These are phyloP conservation scores for Serrognathus titanus DNA, from an alignment of 2,888 invertebrate species.

Conservation along the genomic window DNA sequence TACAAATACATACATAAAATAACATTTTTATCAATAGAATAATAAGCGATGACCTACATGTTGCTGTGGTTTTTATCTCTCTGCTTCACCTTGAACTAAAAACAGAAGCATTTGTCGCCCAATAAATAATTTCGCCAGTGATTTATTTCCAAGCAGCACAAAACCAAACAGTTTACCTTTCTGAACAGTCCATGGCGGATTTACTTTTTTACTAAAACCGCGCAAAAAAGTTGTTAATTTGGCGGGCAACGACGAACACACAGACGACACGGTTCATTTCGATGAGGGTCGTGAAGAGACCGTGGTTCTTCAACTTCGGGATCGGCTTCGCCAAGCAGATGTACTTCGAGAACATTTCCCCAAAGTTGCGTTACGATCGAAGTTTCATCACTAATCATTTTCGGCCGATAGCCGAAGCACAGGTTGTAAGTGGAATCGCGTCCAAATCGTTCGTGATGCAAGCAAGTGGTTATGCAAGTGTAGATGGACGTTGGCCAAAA, in stretches of 20 bases:
- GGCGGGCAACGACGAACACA: constrained; percentile 34
- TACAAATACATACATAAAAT: too few relatives aligned
- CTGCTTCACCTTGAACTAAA: too few relatives aligned
- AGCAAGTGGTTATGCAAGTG: background rate
- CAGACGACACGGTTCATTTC: constrained; percentile 39
- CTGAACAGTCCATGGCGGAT: too few relatives aligned
- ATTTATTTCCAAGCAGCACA: too few relatives aligned
- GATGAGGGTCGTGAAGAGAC: constrained; percentile 30
- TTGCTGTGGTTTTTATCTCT: too few relatives aligned
- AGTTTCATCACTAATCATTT: background rate
- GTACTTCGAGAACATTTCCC: constrained; percentile 28
- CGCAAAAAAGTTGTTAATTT: constrained; percentile 30
- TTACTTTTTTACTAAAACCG: constrained; percentile 3
- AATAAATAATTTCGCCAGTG: too few relatives aligned
- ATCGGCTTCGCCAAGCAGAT: constrained; percentile 24
- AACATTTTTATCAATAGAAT: too few relatives aligned
- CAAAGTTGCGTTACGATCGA: background rate
- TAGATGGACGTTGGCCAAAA: background rate
- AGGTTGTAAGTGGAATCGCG: too few relatives aligned
- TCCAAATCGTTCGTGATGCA: background rate
- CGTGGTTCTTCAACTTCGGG: constrained; percentile 11
- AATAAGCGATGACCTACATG: too few relatives aligned
- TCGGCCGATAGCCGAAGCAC: too few relatives aligned
- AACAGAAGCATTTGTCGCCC: too few relatives aligned
- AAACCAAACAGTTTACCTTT: too few relatives aligned